phyloP scores from a whole-genome alignment of 2,113 vertebrate species.

The Merops nubicus region DNA sequence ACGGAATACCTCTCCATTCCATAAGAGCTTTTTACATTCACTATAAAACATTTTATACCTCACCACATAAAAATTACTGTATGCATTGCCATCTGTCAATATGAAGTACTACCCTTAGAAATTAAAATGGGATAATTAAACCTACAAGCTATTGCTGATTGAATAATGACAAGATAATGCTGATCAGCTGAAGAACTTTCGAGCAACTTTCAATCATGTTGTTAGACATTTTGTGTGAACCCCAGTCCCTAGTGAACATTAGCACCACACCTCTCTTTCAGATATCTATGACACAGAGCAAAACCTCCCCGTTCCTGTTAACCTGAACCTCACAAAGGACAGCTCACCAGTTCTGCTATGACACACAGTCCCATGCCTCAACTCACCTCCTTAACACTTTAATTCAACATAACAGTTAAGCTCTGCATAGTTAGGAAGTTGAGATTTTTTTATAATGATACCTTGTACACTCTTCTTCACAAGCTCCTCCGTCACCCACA shows the following conservation, averaged over 20 bases:
- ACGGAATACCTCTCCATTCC: slow-evolving; percentile 13
- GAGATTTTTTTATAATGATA: no score
- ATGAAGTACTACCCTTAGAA: slow-evolving; percentile 9
- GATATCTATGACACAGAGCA: background rate
- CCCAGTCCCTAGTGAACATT: background rate
- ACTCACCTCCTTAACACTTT: background rate
- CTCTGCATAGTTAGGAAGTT: background rate
- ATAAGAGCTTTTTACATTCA: slow-evolving; percentile 41
- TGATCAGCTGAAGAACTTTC: background rate
- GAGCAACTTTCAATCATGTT: background rate
- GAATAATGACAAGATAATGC: slow-evolving; percentile 46
- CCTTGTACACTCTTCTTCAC: no score
- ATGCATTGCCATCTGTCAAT: background rate
- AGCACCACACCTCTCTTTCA: background rate
- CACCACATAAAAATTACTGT: slow-evolving; percentile 22
- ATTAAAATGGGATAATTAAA: slow-evolving; percentile 45
- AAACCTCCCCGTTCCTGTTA: background rate
- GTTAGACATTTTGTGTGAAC: background rate
- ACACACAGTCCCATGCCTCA: background rate
- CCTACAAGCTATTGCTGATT: background rate
- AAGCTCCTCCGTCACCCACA: background rate
- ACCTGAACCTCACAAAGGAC: background rate
- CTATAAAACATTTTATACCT: slow-evolving; percentile 53
- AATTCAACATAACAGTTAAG: background rate
- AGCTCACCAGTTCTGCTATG: background rate